Conservation (phyloP, 2,113 vertebrate genomes). For the Oriolus oriolus region DNA sequence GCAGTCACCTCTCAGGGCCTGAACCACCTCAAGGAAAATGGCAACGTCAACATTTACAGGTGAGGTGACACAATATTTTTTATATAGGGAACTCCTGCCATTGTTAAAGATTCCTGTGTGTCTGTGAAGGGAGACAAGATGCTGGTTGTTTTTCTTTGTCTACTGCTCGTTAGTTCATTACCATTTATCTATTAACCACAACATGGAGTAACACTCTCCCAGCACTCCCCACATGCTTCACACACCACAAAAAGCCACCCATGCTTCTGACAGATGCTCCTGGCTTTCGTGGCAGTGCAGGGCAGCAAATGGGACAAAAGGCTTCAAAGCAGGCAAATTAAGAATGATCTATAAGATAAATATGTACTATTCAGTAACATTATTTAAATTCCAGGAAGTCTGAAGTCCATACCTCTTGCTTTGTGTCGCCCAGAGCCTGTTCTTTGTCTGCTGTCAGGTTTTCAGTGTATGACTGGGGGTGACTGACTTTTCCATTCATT, state of each 20-base stretch:
- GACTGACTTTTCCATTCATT: not conserved
- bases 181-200: not conserved
- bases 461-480: not conserved
- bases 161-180: not conserved
- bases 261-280: not conserved
- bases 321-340: not conserved
- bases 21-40: not conserved
- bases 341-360: slow-evolving; percentile 33
- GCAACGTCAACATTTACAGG: not conserved
- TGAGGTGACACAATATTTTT: not conserved
- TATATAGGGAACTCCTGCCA: not conserved
- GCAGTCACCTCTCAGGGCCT: not conserved
- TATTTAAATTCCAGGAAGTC: slow-evolving; percentile 12
- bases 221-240: not conserved
- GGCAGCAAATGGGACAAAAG: not conserved
- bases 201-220: not conserved
- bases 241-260: not conserved
- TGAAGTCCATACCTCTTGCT: not conserved
- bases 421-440: not conserved
- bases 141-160: not conserved
- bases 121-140: not conserved
- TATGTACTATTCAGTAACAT: slow-evolving; percentile 7
- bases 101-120: not conserved
- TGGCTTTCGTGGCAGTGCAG: not conserved
- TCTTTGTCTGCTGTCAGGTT: slow-evolving; percentile 23